phyloP scores from a whole-genome alignment of 2,888 invertebrate species.

The Nesidiocoris tenuis region DNA sequence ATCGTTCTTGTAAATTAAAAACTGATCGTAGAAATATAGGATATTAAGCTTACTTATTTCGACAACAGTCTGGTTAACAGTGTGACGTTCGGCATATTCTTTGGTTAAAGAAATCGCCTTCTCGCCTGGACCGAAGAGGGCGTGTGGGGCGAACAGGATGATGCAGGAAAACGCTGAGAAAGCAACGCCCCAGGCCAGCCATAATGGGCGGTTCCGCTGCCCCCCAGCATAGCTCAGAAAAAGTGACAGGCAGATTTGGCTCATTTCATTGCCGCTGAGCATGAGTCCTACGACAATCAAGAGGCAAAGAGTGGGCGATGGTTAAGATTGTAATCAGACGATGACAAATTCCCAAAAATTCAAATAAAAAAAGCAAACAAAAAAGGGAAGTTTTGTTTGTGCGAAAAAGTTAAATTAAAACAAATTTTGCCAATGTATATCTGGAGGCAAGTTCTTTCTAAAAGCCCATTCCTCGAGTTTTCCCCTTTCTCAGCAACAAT shows the following conservation, averaged over 20 bases:
- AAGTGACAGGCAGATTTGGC: constrained; percentile 65
- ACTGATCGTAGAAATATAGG: too few species aligned
- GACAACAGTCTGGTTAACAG: constrained; percentile 33
- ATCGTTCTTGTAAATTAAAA: too few species aligned
- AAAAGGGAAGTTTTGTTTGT: background rate
- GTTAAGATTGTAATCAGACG: background rate
- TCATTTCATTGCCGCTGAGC: constrained; percentile 69
- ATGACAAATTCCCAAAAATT: too few species aligned
- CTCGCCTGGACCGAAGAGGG: constrained; percentile 63
- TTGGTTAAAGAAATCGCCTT: constrained; percentile 58
- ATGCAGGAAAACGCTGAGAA: constrained; percentile 64
- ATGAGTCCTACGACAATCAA: constrained; percentile 61
- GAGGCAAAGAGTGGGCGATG: too few species aligned
- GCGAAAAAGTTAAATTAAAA: too few species aligned
- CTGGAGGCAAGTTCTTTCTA: too few species aligned
- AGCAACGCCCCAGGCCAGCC: constrained; percentile 66
- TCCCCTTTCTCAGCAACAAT: too few species aligned
- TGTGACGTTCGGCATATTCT: constrained; percentile 53
- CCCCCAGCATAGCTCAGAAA: constrained; percentile 66
- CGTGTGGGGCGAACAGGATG: constrained; percentile 63
- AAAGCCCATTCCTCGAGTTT: too few species aligned
- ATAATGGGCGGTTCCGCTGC: constrained; percentile 66
- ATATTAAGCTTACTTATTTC: constrained; percentile 37
- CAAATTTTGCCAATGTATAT: too few species aligned
- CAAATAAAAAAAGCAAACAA: too few species aligned